These are phyloP conservation scores for Atractosteus spatula DNA, from an alignment of 2,113 vertebrate genomes.

Conservation along the genomic window DNA sequence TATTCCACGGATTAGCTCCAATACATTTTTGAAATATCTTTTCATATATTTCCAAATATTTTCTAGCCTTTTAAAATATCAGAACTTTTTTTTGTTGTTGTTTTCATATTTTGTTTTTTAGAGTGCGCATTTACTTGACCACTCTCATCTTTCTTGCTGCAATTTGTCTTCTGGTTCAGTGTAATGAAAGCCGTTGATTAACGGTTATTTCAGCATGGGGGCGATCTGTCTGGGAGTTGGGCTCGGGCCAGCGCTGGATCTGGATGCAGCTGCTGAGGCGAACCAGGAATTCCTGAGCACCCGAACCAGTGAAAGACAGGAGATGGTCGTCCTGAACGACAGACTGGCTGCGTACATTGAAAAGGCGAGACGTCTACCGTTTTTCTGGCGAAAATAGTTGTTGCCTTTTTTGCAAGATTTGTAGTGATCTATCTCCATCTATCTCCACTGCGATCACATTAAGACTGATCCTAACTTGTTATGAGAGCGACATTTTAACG, in stretches of 20 bases:
- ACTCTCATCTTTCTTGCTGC: too few species aligned
- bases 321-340: slow-evolving; percentile 64
- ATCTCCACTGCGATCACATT: too few species aligned
- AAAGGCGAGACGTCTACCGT: slow-evolving; percentile 43
- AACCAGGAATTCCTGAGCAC: slow-evolving; percentile 61
- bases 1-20: too few species aligned
- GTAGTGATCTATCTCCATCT: too few species aligned
- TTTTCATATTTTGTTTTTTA: too few species aligned
- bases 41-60: too few species aligned
- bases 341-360: slow-evolving; percentile 62
- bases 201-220: slow-evolving; percentile 40
- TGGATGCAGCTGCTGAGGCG: slow-evolving; percentile 56
- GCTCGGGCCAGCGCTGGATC: slow-evolving; percentile 45
- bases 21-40: too few species aligned
- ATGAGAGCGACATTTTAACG: too few species aligned
- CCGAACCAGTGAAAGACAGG: slow-evolving; percentile 53
- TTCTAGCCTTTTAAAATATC: too few species aligned
- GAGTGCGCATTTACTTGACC: too few species aligned
- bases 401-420: background rate
- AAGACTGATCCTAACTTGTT: too few species aligned
- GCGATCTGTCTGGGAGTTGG: slow-evolving; percentile 45
- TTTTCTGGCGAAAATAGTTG: background rate
- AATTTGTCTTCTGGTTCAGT: background rate
- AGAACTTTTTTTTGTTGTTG: too few species aligned
- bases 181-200: background rate